A percentile compares a stretch with the other conserved stretches of the same genome.
Evolutionary conservation across 2,113 vertebrate species (phyloP).

Genomic region (Cephalopholis sonnerati): DNA sequence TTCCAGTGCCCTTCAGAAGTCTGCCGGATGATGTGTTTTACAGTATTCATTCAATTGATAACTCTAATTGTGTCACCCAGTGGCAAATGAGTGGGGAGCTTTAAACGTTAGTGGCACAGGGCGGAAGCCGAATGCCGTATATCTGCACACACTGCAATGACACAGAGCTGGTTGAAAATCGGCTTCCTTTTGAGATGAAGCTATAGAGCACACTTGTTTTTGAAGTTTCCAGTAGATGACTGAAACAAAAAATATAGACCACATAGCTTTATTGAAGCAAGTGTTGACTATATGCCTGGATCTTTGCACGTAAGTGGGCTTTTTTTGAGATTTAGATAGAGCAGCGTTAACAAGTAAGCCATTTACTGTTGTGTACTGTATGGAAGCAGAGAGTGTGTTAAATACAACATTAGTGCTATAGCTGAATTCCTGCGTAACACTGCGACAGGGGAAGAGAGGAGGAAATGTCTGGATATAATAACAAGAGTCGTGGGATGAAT

Average conservation of each 20-base stretch:
- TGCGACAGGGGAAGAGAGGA: slow-evolving; percentile 15
- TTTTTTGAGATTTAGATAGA: neutral
- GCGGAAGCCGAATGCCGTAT: no score
- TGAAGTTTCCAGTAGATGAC: neutral
- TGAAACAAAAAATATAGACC: neutral
- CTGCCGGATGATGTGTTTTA: no score
- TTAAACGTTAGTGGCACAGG: no score
- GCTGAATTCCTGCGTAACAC: slow-evolving; percentile 24
- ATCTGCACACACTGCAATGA: no score
- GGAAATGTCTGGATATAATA: slow-evolving; percentile 65
- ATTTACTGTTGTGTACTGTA: neutral
- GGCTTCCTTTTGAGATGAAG: no score
- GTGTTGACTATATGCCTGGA: neutral
- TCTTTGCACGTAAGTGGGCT: neutral
- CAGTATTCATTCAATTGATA: no score
- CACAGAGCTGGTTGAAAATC: no score
- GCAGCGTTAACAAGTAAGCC: neutral
- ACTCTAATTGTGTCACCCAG: no score
- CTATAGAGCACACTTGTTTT: no score
- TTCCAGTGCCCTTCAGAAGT: no score
- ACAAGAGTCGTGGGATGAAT: slow-evolving; percentile 73
- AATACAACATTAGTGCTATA: neutral
- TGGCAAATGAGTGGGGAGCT: no score
- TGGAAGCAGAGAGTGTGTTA: neutral
- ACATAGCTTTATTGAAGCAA: neutral